phyloP scores from a whole-genome alignment of 1,140 invertebrate species.

The Diachasma alloeum region DNA sequence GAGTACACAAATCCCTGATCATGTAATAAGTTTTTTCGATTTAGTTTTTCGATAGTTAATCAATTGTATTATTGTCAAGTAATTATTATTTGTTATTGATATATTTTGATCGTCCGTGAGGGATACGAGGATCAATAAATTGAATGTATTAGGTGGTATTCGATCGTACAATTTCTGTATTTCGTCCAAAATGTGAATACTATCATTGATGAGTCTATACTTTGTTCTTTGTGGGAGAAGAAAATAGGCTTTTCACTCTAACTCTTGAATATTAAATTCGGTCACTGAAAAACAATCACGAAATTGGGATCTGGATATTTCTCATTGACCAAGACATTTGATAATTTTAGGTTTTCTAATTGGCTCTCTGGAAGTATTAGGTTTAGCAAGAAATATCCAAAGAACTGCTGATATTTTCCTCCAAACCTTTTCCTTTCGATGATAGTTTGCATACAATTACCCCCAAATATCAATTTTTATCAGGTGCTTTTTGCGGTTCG shows the following conservation, averaged over 20 bases:
- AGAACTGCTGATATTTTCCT: no score
- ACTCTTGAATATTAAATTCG: not conserved
- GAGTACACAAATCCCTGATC: not conserved
- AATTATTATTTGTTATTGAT: not conserved
- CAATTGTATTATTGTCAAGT: not conserved
- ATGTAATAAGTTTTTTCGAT: not conserved
- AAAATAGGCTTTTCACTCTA: not conserved
- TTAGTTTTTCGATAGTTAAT: not conserved
- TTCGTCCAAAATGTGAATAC: not conserved
- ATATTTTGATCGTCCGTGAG: not conserved
- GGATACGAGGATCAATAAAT: not conserved
- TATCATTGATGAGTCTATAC: not conserved
- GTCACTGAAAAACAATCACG: not conserved
- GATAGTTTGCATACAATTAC: no score
- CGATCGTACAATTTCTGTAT: not conserved
- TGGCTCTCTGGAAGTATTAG: not conserved
- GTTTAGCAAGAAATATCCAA: no score
- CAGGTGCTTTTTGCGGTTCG: constrained; percentile 2
- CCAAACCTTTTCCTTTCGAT: no score
- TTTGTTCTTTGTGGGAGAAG: not conserved
- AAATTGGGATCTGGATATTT: not conserved
- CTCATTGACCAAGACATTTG: not conserved
- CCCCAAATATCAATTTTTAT: not conserved
- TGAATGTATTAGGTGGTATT: not conserved
- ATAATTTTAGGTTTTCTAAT: not conserved